These are phyloP conservation scores for Gila robusta DNA, from an alignment of 2,797 vertebrate species.

Conservation along the genomic window DNA sequence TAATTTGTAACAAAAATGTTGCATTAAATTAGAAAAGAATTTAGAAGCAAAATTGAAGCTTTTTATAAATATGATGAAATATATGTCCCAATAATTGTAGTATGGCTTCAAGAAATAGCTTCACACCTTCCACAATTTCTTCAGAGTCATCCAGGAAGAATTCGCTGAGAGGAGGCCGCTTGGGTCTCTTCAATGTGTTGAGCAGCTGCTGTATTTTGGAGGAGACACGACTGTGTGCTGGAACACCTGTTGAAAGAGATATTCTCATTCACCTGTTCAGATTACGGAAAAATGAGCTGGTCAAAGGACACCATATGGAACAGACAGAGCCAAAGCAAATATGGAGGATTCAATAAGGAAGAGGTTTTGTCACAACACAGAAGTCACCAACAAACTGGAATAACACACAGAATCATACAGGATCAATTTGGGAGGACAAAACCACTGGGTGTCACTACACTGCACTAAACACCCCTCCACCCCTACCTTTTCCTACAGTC, in stretches of 20 bases:
- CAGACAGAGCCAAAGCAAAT: conserved; percentile 7
- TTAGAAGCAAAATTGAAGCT: not conserved
- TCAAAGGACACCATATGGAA: conserved; percentile 13
- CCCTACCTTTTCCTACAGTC: conserved; percentile 79
- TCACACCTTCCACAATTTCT: conserved; percentile 95
- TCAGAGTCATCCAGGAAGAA: conserved; percentile 98
- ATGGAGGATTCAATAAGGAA: not conserved
- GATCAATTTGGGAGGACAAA: conserved; percentile 71
- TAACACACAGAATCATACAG: conserved; percentile 13
- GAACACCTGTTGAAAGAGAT: conserved; percentile 86
- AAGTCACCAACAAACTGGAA: conserved; percentile 1
- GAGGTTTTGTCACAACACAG: not conserved
- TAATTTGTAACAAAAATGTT: not conserved
- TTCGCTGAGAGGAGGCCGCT: conserved; percentile 94
- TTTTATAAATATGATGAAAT: not conserved
- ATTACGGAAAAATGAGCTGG: conserved; percentile 10
- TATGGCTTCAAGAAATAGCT: not conserved
- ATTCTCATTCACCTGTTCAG: conserved; percentile 46
- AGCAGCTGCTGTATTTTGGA: conserved; percentile 98
- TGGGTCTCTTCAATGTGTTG: conserved; percentile 97
- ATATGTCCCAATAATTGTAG: not conserved
- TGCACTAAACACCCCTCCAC: conserved; percentile 52
- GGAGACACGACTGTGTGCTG: conserved; percentile 94
- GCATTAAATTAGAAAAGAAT: not conserved
- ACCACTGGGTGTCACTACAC: conserved; percentile 52